Percentiles rank a stretch among this genome's conserved stretches.
phyloP scores from a whole-genome alignment of 2,888 invertebrate genomes.

The Aphrophora alni region DNA sequence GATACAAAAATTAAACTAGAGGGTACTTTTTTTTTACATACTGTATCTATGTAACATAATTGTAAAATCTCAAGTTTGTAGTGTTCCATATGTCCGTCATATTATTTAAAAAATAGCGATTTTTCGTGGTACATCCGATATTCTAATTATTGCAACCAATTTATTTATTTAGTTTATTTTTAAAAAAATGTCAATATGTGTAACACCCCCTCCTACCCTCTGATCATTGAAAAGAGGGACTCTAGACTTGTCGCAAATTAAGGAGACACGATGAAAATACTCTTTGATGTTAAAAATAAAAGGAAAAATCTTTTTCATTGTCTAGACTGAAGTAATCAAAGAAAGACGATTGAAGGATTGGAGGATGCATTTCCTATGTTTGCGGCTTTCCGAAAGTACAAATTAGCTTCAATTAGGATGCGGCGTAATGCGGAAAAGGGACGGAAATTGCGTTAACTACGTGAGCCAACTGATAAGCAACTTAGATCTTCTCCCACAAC shows the following conservation, averaged over 20 bases:
- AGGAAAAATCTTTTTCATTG: not conserved
- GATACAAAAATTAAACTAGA: no score
- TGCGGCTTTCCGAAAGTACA: not conserved
- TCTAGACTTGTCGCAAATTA: not conserved
- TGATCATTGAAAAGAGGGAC: not conserved
- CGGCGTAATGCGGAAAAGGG: not conserved
- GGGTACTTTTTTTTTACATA: no score
- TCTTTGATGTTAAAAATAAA: not conserved
- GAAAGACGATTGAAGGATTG: not conserved
- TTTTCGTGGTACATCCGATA: no score
- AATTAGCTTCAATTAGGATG: not conserved
- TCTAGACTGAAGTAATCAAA: not conserved
- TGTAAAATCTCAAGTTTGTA: no score
- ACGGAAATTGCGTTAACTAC: constrained; percentile 4
- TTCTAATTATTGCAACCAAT: no score
- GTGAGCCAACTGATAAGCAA: not conserved
- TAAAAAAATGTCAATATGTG: no score
- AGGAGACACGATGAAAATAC: not conserved
- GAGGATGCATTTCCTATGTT: not conserved
- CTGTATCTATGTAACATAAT: no score
- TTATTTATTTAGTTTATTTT: no score
- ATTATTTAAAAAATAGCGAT: no score
- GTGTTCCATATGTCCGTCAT: no score
- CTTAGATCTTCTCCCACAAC: not conserved
- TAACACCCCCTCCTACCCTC: no score